Conservation (phyloP, 2,113 vertebrate species). For the Aldabrachelys gigantea region DNA sequence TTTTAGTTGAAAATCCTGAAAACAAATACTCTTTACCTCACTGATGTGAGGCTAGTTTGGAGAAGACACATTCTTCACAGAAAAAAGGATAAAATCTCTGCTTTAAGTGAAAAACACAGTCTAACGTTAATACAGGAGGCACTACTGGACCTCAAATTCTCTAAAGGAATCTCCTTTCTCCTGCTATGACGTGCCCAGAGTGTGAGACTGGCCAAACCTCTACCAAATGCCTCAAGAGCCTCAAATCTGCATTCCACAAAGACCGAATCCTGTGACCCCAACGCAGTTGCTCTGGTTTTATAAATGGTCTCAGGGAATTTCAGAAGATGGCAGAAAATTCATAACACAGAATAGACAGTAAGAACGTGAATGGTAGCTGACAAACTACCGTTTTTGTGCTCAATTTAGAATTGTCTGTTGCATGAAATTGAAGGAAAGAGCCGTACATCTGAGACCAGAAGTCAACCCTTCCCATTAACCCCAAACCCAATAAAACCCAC, state of each 20-base stretch:
- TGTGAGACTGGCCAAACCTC: neutral
- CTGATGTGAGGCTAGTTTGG: no score
- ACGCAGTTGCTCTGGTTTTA: neutral
- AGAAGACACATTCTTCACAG: no score
- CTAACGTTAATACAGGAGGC: fast-evolving
- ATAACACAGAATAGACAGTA: neutral
- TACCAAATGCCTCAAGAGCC: neutral
- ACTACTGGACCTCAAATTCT: neutral
- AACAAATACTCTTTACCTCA: no score
- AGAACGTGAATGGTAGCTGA: neutral
- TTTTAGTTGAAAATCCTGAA: no score
- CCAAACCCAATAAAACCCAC: neutral
- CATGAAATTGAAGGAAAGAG: neutral
- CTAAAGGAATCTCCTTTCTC: neutral
- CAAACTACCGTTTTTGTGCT: neutral
- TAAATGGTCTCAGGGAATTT: no score
- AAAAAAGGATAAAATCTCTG: neutral
- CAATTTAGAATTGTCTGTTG: neutral
- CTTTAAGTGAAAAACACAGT: neutral
- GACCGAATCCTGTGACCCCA: neutral
- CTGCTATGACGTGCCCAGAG: fast-evolving
- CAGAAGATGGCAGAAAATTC: neutral
- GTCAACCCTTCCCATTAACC: neutral
- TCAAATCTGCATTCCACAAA: fast-evolving
- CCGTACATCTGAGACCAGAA: neutral